Conservation (phyloP, 1,140 invertebrate species). For the Drosophila quadrilineata region DNA sequence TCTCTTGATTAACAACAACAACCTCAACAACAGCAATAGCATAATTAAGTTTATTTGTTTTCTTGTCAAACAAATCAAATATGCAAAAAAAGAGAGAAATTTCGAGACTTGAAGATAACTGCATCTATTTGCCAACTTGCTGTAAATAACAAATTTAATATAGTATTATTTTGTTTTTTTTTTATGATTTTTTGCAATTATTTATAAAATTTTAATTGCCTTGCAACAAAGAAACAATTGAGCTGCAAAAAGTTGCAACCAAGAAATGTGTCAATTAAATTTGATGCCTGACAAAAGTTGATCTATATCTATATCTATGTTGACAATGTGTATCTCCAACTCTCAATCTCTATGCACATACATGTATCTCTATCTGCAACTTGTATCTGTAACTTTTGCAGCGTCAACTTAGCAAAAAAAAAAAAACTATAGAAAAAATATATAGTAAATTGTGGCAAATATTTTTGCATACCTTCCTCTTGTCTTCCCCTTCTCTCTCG, state of each 20-base stretch:
- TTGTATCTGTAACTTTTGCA: slow-evolving; percentile 12
- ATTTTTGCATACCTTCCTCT: not conserved
- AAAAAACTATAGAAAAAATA: too few relatives aligned
- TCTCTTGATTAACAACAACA: too few relatives aligned
- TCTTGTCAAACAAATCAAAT: slow-evolving; percentile 48
- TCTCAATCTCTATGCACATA: too few relatives aligned
- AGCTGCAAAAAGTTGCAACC: slow-evolving; percentile 3
- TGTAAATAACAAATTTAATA: slow-evolving; percentile 7
- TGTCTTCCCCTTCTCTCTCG: not conserved
- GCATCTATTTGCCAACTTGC: not conserved
- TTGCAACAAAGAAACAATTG: not conserved
- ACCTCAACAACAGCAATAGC: too few relatives aligned
- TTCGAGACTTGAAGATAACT: not conserved
- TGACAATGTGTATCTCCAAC: too few relatives aligned
- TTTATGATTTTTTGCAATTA: too few relatives aligned
- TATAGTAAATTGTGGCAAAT: slow-evolving; percentile 2
- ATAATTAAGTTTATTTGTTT: slow-evolving; percentile 44
- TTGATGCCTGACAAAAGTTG: slow-evolving; percentile 65
- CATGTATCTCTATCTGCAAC: slow-evolving; percentile 1
- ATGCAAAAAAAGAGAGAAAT: slow-evolving; percentile 36
- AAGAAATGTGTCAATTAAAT: slow-evolving; percentile 77
- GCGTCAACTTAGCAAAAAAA: too few relatives aligned
- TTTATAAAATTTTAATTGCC: slow-evolving; percentile 20
- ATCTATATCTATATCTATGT: slow-evolving; percentile 34
- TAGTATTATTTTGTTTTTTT: not conserved